Base-by-base conservation (phyloP, 2,888 invertebrate species). In the Parapristionchus giblindavisi region DNA sequence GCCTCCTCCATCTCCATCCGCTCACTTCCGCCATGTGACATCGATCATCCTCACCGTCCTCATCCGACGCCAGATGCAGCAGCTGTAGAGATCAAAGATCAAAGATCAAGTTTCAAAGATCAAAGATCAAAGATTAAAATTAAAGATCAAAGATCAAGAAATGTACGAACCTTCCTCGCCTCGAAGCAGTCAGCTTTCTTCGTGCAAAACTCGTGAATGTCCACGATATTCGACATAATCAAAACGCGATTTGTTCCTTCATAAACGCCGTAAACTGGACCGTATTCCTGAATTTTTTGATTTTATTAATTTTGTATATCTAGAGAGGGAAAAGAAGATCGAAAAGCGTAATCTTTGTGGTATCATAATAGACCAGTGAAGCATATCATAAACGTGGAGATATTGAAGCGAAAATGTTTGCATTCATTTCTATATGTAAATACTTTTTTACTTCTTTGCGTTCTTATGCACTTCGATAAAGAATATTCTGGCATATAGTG, bases 151-250 rank as follows among this genome's bases (percentile, higher is more conserved):
- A 54, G 24, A 14, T 24, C 6, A 54, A 14, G 8, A 14, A 54
- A 6, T 54, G 24, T 5, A 8, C 29, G 27, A 1, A 68, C 68
- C 52, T 68, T 68, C 21, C 36, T 68, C 24, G 51, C 68, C 27
- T 51, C 68, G 36, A 68, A 68, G 34, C 68, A 52, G 52, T 68
- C 68, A 8, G 52, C 48, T 52, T 68, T 51, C 52, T 34, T 68
- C 3, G 38, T 34, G 52, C 52, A 52, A n/a, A 68, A 51, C 3
- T 68, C 68, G 52, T 68, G 43, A 1, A 68, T 38, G 4, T 11
- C 68, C 11, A 34, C 52, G 4, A 24, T 36, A 24, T 68, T 24
- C 1, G 68, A 51, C n/a, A 68, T 24, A 0, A 68, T 27, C 5
- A 68, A 4, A 2, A 68, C 68, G 4, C 36, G 68, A 34, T 68